These are phyloP conservation scores for Hylaeus anthracinus DNA, from an alignment of 1,140 invertebrate species.

Conservation along the genomic window DNA sequence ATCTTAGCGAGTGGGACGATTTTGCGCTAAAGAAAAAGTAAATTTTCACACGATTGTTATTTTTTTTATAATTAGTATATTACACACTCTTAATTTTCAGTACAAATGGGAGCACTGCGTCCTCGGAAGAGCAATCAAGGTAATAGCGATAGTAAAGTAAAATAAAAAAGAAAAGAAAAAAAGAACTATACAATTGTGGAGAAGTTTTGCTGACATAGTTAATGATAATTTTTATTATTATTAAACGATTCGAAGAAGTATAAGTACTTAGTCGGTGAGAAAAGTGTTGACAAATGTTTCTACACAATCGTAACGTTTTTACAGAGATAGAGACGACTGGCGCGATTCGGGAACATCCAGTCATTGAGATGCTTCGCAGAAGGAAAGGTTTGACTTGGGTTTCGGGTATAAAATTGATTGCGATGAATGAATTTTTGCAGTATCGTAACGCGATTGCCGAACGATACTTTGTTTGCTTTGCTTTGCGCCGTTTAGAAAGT, in stretches of 20 bases:
- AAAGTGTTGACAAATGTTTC: conserved; percentile 28
- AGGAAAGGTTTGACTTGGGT: conserved; percentile 72
- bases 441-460: conserved; percentile 26
- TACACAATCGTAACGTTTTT: conserved; percentile 41
- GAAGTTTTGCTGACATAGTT: conserved; percentile 1
- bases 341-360: conserved; percentile 69
- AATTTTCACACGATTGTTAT: conserved; percentile 1
- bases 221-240: conserved; percentile 3
- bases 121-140: conserved; percentile 71
- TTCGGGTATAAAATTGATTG: conserved; percentile 69
- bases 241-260: conserved; percentile 14
- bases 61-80: conserved; percentile 13
- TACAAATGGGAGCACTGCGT: conserved; percentile 68
- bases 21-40: conserved; percentile 79
- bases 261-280: not conserved
- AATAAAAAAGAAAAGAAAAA: not conserved
- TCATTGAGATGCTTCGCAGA: conserved; percentile 62
- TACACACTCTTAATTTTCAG: conserved; percentile 65
- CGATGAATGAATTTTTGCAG: conserved; percentile 44
- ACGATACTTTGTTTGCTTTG: conserved; percentile 3
- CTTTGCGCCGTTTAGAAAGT: not conserved
- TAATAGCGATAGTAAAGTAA: conserved; percentile 61
- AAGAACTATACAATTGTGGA: conserved; percentile 4
- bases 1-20: conserved; percentile 87
- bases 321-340: conserved; percentile 70